Conservation (phyloP, 2,888 invertebrate species). For the Sphaeridia pumilis region DNA sequence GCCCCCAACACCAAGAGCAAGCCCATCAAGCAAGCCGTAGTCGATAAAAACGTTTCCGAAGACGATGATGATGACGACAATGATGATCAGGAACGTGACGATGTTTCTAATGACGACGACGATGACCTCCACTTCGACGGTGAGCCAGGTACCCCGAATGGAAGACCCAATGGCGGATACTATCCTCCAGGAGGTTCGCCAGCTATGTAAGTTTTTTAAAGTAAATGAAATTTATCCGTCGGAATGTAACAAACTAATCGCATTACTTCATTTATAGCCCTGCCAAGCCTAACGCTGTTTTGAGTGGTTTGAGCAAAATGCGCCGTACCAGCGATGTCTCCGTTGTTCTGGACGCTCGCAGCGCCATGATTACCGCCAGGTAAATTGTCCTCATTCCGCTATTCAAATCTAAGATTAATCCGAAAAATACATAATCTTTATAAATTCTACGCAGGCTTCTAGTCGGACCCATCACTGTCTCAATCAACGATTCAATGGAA, state of each 20-base stretch:
- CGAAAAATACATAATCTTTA: background rate
- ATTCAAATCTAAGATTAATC: background rate
- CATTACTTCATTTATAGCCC: conserved; percentile 22
- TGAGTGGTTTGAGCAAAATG: conserved; percentile 32
- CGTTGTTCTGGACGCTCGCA: conserved; percentile 35
- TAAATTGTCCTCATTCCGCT: conserved; percentile 3
- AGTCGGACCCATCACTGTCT: conserved; percentile 32
- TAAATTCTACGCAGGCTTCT: conserved; percentile 19
- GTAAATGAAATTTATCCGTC: background rate
- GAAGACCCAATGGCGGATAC: conserved; percentile 32
- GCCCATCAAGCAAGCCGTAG: background rate
- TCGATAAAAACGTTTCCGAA: conserved; percentile 12
- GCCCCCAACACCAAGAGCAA: conserved; percentile 20
- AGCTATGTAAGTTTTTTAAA: conserved; percentile 24
- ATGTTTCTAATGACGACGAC: conserved; percentile 16
- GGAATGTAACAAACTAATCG: background rate
- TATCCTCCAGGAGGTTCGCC: conserved; percentile 35
- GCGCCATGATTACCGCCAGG: conserved; percentile 35
- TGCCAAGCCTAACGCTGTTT: conserved; percentile 33
- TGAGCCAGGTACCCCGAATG: conserved; percentile 31
- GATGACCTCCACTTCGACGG: conserved; percentile 28
- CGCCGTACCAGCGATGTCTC: conserved; percentile 31
- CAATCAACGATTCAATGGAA: conserved; percentile 34
- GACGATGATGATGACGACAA: conserved; percentile 24
- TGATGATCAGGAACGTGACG: conserved; percentile 10